Evolutionary conservation across 2,113 vertebrate species (phyloP).

Genomic region (Glaucomys volans): DNA sequence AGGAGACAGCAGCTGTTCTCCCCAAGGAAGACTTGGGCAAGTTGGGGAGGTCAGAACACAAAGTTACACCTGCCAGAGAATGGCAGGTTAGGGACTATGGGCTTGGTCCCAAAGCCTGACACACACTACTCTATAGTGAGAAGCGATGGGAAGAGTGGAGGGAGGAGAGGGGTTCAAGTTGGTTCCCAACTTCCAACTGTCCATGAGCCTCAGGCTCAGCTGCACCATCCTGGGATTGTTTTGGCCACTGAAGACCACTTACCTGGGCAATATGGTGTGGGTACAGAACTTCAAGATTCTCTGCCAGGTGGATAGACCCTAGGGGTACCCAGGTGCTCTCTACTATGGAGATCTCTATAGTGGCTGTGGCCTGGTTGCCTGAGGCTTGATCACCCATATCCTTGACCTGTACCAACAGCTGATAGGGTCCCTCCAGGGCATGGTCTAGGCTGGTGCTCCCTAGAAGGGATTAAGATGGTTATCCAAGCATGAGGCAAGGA

Average conservation of each 20-base stretch:
- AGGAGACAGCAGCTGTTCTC: slow-evolving; percentile 63
- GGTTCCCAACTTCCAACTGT: background rate
- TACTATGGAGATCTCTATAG: slow-evolving; percentile 85
- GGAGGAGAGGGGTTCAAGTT: background rate
- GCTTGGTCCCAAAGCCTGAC: background rate
- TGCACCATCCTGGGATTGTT: background rate
- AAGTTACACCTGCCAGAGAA: background rate
- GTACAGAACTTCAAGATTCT: slow-evolving; percentile 88
- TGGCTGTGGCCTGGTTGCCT: slow-evolving; percentile 88
- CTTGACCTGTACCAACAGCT: slow-evolving; percentile 89
- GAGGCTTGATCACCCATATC: slow-evolving; percentile 89
- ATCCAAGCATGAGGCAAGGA: background rate
- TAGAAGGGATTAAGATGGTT: slow-evolving; percentile 66
- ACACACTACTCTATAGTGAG: background rate
- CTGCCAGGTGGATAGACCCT: slow-evolving; percentile 87
- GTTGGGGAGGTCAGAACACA: background rate
- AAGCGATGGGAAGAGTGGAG: background rate
- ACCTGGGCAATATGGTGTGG: slow-evolving; percentile 90
- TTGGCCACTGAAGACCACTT: background rate
- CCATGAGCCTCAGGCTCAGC: background rate
- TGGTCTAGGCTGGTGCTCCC: slow-evolving; percentile 87
- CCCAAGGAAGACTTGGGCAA: slow-evolving; percentile 25
- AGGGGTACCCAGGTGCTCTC: slow-evolving; percentile 89
- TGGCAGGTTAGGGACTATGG: background rate
- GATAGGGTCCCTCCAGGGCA: slow-evolving; percentile 87